Conservation (phyloP, 2,888 invertebrate species). For the Leptothorax acervorum region DNA sequence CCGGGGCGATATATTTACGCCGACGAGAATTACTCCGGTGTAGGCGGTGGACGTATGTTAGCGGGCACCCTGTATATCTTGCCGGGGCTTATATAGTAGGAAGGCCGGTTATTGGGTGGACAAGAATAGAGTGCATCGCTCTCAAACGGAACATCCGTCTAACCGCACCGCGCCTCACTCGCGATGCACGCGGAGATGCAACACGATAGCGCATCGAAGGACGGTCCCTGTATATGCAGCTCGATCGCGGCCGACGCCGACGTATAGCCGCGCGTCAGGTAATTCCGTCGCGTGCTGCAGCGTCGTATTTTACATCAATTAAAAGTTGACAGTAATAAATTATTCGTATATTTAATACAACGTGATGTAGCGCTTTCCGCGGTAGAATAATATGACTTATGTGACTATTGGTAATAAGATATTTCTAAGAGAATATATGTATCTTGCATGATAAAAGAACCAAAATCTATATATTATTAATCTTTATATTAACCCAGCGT, state of each 20-base stretch:
- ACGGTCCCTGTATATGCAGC: not conserved
- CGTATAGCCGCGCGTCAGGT: conserved; percentile 8
- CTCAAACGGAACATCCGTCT: conserved; percentile 75
- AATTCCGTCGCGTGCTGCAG: conserved; percentile 36
- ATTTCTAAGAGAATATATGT: not conserved
- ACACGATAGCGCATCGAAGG: conserved; percentile 24
- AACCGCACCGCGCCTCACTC: conserved; percentile 69
- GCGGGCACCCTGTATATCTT: conserved; percentile 51
- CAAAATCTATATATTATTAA: not conserved
- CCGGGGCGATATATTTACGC: conserved; percentile 49
- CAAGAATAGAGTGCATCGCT: conserved; percentile 78
- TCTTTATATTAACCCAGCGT: not conserved
- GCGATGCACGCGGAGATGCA: conserved; percentile 45
- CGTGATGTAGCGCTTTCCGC: not conserved
- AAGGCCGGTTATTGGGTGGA: conserved; percentile 76
- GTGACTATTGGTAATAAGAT: not conserved
- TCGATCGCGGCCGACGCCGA: conserved; percentile 1
- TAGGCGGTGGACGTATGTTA: conserved; percentile 44
- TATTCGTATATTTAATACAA: conserved; percentile 31
- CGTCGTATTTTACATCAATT: conserved; percentile 46
- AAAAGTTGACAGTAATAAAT: conserved; percentile 31
- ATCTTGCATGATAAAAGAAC: not conserved
- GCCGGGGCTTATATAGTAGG: conserved; percentile 65
- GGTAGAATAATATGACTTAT: not conserved
- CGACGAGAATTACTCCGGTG: conserved; percentile 20